Base-by-base conservation (phyloP, 2,797 vertebrate species). In the Jordanella pulchra region DNA sequence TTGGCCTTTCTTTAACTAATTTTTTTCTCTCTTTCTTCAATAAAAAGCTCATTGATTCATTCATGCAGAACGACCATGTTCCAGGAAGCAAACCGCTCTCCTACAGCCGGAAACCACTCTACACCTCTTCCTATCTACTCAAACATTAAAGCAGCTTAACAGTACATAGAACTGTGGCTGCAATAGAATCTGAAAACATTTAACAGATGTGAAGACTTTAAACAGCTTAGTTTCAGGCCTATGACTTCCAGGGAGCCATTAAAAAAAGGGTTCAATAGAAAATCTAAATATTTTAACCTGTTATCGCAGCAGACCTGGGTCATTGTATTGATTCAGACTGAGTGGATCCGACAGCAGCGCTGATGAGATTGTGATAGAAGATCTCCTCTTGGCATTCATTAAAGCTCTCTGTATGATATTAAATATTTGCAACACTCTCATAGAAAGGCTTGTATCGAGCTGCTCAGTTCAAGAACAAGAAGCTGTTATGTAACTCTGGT, bases 201-300 rank as follows among this genome's bases (percentile, higher is more conserved):
- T 15, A 56, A 56, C 12, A 18, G 32, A 60, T 58, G 55, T 32
- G 15, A 58, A 58, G 21, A 35, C 32, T 13, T 61, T 61, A 42
- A 42, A 23, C 23, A 42, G 18, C 45, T 39, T 7, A 47, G 61
- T 30, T 80, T 53, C n/a, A 30, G 42, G 64, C 68, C 53, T 67
- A 58, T 42, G 28, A 58, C 77, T 51, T 61, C 18, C 15, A 65
- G n/a, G n/a, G 25, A 74, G 44, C 18, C n/a, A 47, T 23, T 63
- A 73, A 69, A 47, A 76, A 47, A 82, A 50, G 61, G 42, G 58
- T 11, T 13, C 75, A 64, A 32, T 48, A 73, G 39, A 71, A 77
- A 54, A 73, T 48, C 58, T 71, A 61, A 86, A 86, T 86, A 80
- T 80, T 82, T 82, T 77, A 81, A 69, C 67, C 58, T 35, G 50